Conservation (phyloP, 2,888 invertebrate genomes). For the Xiphydria camelus region DNA sequence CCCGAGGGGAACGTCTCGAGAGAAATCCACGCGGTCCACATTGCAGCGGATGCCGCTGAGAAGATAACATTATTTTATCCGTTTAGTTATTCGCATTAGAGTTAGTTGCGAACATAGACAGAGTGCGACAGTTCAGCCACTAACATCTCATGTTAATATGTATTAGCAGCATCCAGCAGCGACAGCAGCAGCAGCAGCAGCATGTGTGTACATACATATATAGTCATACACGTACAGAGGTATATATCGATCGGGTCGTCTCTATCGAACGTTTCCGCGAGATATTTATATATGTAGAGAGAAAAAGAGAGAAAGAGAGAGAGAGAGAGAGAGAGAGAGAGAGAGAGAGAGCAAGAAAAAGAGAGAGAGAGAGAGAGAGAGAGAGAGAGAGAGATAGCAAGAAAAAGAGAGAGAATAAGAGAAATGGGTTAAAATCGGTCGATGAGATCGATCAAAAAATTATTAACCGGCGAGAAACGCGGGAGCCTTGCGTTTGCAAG, state of each 20-base stretch:
- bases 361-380: neutral
- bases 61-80: too few species aligned
- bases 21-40: too few species aligned
- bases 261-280: neutral
- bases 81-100: too few species aligned
- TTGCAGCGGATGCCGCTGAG: too few species aligned
- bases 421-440: too few species aligned
- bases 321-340: neutral
- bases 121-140: constrained; percentile 38
- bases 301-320: neutral
- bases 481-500: too few species aligned
- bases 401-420: constrained; percentile 1
- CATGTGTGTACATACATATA: neutral
- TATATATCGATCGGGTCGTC: neutral
- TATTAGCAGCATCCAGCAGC: constrained; percentile 7
- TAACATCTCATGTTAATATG: constrained; percentile 29
- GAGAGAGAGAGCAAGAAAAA: neutral
- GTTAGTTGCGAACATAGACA: constrained; percentile 29
- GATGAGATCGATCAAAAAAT: too few species aligned
- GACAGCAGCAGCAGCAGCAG: constrained; percentile 34
- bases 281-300: neutral
- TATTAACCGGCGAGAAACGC: too few species aligned
- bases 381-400: neutral
- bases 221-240: neutral
- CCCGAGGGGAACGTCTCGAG: too few species aligned